These are phyloP conservation scores for Bubalus kerabau DNA, from an alignment of 2,113 vertebrate species.

Conservation along the genomic window DNA sequence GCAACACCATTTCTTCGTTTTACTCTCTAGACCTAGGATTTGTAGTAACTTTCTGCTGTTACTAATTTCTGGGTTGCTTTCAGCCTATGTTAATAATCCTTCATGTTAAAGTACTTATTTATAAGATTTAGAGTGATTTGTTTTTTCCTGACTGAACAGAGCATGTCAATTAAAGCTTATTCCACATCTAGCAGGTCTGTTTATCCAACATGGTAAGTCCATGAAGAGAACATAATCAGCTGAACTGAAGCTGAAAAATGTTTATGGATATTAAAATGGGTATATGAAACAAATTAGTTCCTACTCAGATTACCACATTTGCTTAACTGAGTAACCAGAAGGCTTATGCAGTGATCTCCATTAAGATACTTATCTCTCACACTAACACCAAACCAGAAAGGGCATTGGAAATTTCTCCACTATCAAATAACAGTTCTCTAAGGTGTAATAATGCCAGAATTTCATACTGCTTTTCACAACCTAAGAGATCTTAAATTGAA, in stretches of 20 bases:
- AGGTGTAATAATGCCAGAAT: background rate
- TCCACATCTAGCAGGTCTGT: background rate
- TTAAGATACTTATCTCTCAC: background rate
- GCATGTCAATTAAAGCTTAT: background rate
- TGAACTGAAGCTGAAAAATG: background rate
- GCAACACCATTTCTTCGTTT: background rate
- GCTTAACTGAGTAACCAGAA: background rate
- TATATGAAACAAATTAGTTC: background rate
- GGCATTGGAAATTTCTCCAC: background rate
- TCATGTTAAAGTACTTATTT: background rate
- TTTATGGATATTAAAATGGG: background rate
- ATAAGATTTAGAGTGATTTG: background rate
- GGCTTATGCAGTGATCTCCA: background rate
- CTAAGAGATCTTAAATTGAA: background rate
- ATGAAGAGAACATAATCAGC: background rate
- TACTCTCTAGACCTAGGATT: background rate
- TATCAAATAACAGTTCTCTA: background rate
- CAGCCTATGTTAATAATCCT: background rate
- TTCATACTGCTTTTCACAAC: background rate
- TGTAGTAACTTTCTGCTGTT: background rate
- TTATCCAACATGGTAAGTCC: background rate
- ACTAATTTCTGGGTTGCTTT: background rate
- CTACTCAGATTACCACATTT: background rate
- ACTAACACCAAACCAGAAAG: background rate
- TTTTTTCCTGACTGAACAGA: background rate